Evolutionary conservation across 2,797 vertebrate genomes (phyloP), one percentile per base, ranked within the genome.

Genomic region (Scomberomorus guttatus): DNA sequence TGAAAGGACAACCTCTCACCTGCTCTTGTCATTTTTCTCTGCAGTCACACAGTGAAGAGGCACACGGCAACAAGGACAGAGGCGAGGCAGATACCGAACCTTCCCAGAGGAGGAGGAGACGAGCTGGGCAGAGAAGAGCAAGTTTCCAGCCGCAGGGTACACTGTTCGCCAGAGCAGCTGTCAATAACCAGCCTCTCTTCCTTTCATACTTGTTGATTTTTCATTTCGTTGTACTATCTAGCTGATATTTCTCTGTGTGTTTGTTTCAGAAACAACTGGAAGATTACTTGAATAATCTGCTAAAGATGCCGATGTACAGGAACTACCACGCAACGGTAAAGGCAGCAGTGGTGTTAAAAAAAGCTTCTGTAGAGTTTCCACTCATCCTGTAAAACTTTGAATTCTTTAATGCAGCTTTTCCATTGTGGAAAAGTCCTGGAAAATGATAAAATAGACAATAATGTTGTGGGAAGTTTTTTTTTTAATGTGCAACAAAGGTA

Each of bases 301-400:
- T 99, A 6, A 97, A 95, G 92, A 98, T 97, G 97, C 94, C 94
- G 0, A 95, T 97, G 94, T 99, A 99, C 93, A 96, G 95, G 84
- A 99, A 97, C 94, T 98, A 98, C 89, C 96, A 98, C 5, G 96
- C 96, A 20, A 99, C 96, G 17, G 98, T 99, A 50, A 50, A n/a
- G n/a, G n/a, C n/a, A n/a, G n/a, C 7, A 11, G 10, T 7, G 5
- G 27, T 3, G 27, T 29, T 29, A 29, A 7, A 1, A 32, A 32
- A 1, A 32, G 34, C 34, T 37, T 37, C 34, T 10, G 2, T 37
- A 9, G 8, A 14, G 2, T 17, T 62, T 54, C 15, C 2, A 24
- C 25, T 5, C 3, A 2, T 24, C 11, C 15, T 15, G 34, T 24
- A 13, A 63, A 39, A 48, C 20, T 20, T 37, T n/a, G 6, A 50